Percentiles rank a stretch among this genome's conserved stretches.
These are phyloP conservation scores for Axis porcinus DNA, from an alignment of 2,113 vertebrate genomes.

Conservation along the genomic window DNA sequence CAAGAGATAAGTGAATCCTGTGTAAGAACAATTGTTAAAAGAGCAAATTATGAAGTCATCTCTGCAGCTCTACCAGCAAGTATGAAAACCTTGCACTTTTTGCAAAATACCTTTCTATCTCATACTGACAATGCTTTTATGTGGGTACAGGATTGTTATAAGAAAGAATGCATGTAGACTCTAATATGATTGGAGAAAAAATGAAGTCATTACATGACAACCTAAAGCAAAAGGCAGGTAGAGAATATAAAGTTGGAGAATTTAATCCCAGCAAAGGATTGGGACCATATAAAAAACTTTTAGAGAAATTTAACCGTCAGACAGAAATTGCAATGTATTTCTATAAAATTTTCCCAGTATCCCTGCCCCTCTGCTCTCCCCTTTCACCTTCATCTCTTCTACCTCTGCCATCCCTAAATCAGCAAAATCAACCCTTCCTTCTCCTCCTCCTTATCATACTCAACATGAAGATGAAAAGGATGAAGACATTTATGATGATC, in stretches of 20 bases:
- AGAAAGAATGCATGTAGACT: not conserved
- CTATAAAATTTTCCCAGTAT: not conserved
- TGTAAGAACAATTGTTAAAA: not conserved
- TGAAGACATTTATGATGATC: not conserved
- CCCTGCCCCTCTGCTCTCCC: not conserved
- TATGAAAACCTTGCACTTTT: not conserved
- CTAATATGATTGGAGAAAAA: not conserved
- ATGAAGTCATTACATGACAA: not conserved
- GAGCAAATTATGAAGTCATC: not conserved
- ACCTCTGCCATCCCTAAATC: not conserved
- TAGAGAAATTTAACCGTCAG: not conserved
- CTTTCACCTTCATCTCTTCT: not conserved
- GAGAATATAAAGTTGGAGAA: not conserved
- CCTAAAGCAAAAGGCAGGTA: not conserved
- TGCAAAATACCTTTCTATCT: not conserved
- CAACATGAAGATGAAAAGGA: not conserved
- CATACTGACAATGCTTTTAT: not conserved
- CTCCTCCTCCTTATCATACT: not conserved
- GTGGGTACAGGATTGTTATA: not conserved
- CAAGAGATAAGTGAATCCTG: not conserved
- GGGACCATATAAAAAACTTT: not conserved
- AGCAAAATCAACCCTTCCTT: not conserved
- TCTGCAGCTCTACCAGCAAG: not conserved
- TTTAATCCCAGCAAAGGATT: not conserved
- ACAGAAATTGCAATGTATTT: not conserved